Evolutionary conservation across 35 echinoderm and acorn worm genomes (phyloP).

Genomic region (Apostichopus parvimensis): DNA sequence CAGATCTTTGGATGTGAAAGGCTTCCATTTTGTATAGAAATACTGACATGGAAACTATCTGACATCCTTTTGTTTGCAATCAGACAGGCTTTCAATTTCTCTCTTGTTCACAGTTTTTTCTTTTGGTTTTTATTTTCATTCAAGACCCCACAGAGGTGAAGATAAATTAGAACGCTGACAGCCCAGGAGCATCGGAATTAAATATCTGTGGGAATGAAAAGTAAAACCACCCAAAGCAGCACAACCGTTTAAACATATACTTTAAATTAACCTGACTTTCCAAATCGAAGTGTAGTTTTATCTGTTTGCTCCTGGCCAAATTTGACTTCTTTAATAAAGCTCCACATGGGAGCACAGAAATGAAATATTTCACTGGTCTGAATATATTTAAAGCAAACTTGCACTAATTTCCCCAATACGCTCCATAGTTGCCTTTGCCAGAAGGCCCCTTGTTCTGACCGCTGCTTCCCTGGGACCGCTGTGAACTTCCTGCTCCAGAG

Average conservation of each 20-base stretch:
- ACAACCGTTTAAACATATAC: no score
- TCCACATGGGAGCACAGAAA: no score
- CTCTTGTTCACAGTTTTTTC: background rate
- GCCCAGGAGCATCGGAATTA: no score
- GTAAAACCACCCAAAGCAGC: no score
- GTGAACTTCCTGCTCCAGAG: constrained; percentile 66
- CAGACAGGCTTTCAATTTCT: constrained; percentile 3
- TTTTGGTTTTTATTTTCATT: background rate
- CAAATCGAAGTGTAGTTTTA: no score
- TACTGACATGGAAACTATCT: background rate
- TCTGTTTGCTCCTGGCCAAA: no score
- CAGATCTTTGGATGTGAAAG: background rate
- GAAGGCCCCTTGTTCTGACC: constrained; percentile 70
- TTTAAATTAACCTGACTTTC: no score
- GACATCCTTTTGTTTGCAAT: constrained; percentile 1
- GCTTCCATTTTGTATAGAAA: no score
- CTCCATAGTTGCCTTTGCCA: constrained; percentile 70
- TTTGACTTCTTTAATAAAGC: no score
- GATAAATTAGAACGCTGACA: background rate
- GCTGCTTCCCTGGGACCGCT: constrained; percentile 77
- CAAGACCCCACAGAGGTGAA: no score
- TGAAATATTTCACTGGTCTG: no score
- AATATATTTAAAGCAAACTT: background rate
- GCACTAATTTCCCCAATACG: constrained; percentile 70
- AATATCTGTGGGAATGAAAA: no score